A percentile compares a stretch with the other conserved stretches of the same genome.
These are phyloP conservation scores for Esperia sulphurella DNA, from an alignment of 2,888 invertebrate genomes.

Conservation along the genomic window DNA sequence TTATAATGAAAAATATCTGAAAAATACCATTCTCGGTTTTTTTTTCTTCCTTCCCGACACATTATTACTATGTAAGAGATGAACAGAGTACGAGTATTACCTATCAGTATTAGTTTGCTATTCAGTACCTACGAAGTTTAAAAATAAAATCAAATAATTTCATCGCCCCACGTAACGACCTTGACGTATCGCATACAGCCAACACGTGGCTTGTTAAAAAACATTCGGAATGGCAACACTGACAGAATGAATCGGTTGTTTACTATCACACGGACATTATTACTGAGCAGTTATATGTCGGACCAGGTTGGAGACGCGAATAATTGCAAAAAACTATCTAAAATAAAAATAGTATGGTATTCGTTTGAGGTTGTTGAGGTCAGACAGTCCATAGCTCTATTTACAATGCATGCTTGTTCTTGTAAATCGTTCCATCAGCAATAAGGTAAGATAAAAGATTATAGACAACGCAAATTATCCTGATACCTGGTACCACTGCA, in stretches of 20 bases:
- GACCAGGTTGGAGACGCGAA: neutral
- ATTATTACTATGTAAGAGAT: neutral
- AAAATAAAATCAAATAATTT: conserved; percentile 5
- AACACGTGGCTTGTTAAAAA: conserved; percentile 1
- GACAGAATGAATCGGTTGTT: conserved; percentile 8
- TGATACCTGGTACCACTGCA: too few species aligned
- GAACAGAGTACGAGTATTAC: neutral
- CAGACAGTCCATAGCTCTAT: too few species aligned
- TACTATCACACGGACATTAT: neutral
- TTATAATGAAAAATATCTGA: too few species aligned
- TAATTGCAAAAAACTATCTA: neutral
- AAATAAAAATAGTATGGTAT: too few species aligned
- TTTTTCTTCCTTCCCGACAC: too few species aligned
- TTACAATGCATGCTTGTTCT: too few species aligned
- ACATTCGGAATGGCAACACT: conserved; percentile 2
- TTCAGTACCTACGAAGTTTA: conserved; percentile 1
- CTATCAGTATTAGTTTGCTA: neutral
- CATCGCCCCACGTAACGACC: conserved; percentile 6
- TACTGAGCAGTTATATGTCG: neutral
- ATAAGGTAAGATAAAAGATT: too few species aligned
- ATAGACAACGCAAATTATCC: too few species aligned
- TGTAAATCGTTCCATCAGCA: too few species aligned
- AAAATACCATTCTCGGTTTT: too few species aligned
- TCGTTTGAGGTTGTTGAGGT: neutral
- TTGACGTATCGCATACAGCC: neutral